Conservation (phyloP, 2,888 invertebrate genomes). For the Campaea margaritaria region DNA sequence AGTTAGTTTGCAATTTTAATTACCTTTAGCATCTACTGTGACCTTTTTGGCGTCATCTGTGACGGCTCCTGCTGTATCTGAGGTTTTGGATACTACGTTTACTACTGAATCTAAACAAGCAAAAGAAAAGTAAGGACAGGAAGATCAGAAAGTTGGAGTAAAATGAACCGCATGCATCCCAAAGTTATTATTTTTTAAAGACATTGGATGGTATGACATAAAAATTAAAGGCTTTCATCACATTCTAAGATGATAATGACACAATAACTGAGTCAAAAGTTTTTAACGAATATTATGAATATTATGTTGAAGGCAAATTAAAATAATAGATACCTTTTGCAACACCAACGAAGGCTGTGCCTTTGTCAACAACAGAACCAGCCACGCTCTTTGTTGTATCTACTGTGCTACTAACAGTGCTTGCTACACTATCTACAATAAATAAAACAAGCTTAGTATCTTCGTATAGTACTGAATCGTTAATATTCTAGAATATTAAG, state of each 20-base stretch:
- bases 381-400: constrained; percentile 64
- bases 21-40: constrained; percentile 53
- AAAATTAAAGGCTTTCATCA: background rate
- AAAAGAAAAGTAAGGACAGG: constrained; percentile 43
- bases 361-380: constrained; percentile 58
- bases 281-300: background rate
- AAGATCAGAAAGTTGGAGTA: constrained; percentile 19
- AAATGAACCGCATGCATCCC: constrained; percentile 55
- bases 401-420: constrained; percentile 58
- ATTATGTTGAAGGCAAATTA: background rate
- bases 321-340: constrained; percentile 56
- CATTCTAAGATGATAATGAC: background rate
- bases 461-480: constrained; percentile 20
- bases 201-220: background rate
- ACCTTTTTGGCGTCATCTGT: constrained; percentile 45
- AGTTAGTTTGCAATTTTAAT: constrained; percentile 22
- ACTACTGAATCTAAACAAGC: constrained; percentile 64
- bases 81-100: constrained; percentile 51
- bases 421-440: constrained; percentile 65
- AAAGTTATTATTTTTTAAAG: constrained; percentile 17
- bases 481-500: background rate
- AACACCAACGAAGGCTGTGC: constrained; percentile 55
- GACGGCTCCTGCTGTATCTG: constrained; percentile 44
- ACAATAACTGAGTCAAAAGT: background rate
- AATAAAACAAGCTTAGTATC: constrained; percentile 18